Percentiles rank a stretch among this genome's conserved stretches.
These are phyloP conservation scores for Enteromius argenteus DNA, from an alignment of 2,797 vertebrate genomes.

Conservation along the genomic window DNA sequence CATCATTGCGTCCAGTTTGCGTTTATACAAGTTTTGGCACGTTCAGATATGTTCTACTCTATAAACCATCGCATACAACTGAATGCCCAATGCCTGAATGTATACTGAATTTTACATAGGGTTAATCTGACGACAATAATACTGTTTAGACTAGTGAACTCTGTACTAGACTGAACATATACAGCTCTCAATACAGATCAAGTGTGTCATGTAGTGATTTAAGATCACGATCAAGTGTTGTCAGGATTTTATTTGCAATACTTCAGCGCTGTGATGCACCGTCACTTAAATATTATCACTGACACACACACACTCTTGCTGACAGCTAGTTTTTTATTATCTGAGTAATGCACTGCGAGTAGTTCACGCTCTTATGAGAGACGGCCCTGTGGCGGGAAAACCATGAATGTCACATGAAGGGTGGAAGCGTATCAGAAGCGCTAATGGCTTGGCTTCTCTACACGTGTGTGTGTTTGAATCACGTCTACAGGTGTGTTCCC, in stretches of 20 bases:
- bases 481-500: constrained; percentile 14
- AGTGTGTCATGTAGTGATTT: constrained; percentile 2
- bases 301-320: constrained; percentile 8
- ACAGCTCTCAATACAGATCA: constrained; percentile 3
- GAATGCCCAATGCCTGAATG: too few species aligned
- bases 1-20: too few species aligned
- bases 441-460: constrained; percentile 9
- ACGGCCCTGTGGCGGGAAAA: not conserved
- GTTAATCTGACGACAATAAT: not conserved
- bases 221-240: not conserved
- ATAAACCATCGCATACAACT: too few species aligned
- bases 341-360: not conserved
- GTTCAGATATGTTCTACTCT: too few species aligned
- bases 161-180: not conserved
- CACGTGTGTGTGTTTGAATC: not conserved
- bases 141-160: not conserved
- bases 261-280: constrained; percentile 14
- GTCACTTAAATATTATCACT: constrained; percentile 16
- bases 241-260: not conserved
- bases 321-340: constrained; percentile 25
- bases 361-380: not conserved
- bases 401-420: constrained; percentile 18
- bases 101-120: not conserved
- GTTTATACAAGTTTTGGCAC: too few species aligned
- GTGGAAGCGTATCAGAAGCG: not conserved